phyloP scores from a whole-genome alignment of 2,797 vertebrate genomes.

The Pteronotus mesoamericanus region DNA sequence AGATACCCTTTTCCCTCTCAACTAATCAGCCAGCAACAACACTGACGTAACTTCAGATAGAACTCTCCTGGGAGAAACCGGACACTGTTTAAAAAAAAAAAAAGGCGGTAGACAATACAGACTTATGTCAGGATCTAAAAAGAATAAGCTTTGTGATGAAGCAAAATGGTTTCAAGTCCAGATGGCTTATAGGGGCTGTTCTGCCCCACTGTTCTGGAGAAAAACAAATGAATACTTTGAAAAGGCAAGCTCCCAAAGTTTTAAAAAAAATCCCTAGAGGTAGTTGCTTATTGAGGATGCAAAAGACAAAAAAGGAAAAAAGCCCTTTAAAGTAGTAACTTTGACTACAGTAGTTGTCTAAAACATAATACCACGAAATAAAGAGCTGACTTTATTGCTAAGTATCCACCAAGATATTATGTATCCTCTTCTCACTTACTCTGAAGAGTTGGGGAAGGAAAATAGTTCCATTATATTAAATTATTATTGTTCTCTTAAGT shows the following conservation, averaged over 20 bases:
- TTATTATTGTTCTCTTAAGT: neutral
- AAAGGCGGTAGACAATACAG: conserved; percentile 7
- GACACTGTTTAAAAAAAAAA: conserved; percentile 2
- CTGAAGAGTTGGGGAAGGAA: neutral
- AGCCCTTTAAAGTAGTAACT: conserved; percentile 8
- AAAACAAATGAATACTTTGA: conserved; percentile 59
- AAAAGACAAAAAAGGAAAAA: neutral
- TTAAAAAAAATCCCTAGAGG: neutral
- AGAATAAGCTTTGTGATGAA: conserved; percentile 52
- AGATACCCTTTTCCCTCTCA: neutral
- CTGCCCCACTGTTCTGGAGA: conserved; percentile 32
- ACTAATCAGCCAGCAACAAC: conserved; percentile 2
- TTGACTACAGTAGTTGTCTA: neutral
- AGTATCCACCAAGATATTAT: neutral
- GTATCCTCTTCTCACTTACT: neutral
- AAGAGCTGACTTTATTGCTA: conserved; percentile 7
- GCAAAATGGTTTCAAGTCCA: conserved; percentile 53
- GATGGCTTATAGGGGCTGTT: conserved; percentile 42
- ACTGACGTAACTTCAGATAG: conserved; percentile 13
- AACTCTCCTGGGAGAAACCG: conserved; percentile 47
- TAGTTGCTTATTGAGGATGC: neutral
- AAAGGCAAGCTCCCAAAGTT: neutral
- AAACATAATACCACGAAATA: conserved; percentile 16
- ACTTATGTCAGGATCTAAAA: conserved; percentile 54
- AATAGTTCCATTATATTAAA: conserved; percentile 31